Conservation (phyloP, 2,113 vertebrate species). For the Pelecanus crispus region DNA sequence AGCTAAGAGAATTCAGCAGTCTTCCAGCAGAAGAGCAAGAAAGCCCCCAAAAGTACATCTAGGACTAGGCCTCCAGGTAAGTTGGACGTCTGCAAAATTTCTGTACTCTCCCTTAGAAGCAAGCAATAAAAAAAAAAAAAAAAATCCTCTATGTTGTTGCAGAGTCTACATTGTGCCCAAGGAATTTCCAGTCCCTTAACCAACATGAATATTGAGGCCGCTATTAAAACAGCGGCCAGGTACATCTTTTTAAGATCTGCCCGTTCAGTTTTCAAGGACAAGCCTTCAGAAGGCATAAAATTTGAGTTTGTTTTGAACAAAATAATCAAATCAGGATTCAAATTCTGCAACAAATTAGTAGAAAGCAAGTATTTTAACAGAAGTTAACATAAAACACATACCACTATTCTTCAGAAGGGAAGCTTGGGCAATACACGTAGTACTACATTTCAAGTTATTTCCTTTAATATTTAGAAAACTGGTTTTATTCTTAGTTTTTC, state of each 20-base stretch:
- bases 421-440: background rate
- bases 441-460: background rate
- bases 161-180: background rate
- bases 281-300: background rate
- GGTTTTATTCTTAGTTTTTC: slow-evolving; percentile 38
- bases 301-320: background rate
- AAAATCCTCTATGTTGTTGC: background rate
- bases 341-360: background rate
- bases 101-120: background rate
- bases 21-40: background rate
- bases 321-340: background rate
- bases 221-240: background rate
- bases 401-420: background rate
- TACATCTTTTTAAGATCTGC: background rate
- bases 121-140: background rate
- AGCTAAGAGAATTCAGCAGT: background rate
- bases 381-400: background rate
- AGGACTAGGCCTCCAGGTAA: background rate
- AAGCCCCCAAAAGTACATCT: background rate
- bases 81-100: background rate
- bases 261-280: background rate
- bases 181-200: background rate
- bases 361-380: background rate
- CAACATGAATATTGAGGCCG: background rate
- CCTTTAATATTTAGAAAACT: slow-evolving; percentile 38